phyloP scores from a whole-genome alignment of 2,888 invertebrate species.

The Nomada goodeniana region DNA sequence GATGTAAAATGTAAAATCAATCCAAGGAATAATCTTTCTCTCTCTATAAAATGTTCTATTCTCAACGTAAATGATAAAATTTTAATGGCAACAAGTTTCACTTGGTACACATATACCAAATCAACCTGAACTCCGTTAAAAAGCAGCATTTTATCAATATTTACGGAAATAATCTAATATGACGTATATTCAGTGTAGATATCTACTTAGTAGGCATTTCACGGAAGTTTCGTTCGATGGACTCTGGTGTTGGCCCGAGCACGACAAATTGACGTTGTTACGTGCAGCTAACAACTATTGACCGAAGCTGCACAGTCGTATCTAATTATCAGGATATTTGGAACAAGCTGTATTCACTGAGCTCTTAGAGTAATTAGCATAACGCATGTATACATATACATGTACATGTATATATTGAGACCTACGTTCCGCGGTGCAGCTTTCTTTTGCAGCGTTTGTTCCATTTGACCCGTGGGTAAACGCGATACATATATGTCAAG shows the following conservation, averaged over 20 bases:
- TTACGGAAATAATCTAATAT: constrained; percentile 1
- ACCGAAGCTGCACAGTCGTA: constrained; percentile 38
- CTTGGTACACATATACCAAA: neutral
- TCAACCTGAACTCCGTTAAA: too few species aligned
- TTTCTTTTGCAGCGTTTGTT: constrained; percentile 2
- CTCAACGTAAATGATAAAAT: neutral
- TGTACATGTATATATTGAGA: constrained; percentile 11
- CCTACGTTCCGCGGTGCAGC: constrained; percentile 5
- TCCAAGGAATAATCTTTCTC: neutral
- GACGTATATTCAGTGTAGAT: constrained; percentile 5
- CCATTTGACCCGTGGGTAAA: neutral
- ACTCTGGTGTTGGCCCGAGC: constrained; percentile 20
- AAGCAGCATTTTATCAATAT: neutral
- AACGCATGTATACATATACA: constrained; percentile 3
- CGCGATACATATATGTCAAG: neutral
- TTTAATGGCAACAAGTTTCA: too few species aligned
- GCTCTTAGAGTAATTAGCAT: constrained; percentile 52
- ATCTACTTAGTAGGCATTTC: constrained; percentile 38
- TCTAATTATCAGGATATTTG: constrained; percentile 49
- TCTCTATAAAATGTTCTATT: neutral
- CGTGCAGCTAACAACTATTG: constrained; percentile 40
- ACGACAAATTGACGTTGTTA: constrained; percentile 45
- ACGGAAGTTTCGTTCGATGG: constrained; percentile 35
- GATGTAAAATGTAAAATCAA: too few species aligned
- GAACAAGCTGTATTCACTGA: constrained; percentile 7